A percentile compares a stretch with the other conserved stretches of the same genome.
These are phyloP conservation scores for Murina feae DNA, from an alignment of 2,113 vertebrate species.

Conservation along the genomic window DNA sequence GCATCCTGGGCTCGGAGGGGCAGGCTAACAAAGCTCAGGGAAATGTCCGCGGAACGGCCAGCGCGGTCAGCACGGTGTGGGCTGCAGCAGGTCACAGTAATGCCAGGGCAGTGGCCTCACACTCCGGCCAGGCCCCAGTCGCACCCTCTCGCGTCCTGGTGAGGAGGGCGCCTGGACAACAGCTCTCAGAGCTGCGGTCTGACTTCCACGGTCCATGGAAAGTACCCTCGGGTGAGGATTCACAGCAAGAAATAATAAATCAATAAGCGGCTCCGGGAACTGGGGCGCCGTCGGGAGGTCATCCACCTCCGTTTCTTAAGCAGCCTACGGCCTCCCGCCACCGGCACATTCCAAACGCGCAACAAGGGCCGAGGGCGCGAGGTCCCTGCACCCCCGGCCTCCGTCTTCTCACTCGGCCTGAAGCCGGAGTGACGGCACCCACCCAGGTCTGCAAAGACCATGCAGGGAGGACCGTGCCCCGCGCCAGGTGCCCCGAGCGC, in stretches of 20 bases:
- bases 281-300: neutral
- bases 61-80: neutral
- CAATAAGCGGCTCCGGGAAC: neutral
- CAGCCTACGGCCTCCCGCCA: neutral
- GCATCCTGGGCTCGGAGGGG: neutral
- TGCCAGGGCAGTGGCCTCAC: neutral
- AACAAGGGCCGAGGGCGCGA: neutral
- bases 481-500: neutral
- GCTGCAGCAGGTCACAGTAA: neutral
- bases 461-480: neutral
- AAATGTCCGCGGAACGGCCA: neutral
- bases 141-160: neutral
- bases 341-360: neutral
- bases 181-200: fast-evolving
- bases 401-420: neutral
- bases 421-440: neutral
- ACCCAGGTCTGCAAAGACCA: neutral
- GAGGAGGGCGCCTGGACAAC: neutral
- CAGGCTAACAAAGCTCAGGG: neutral
- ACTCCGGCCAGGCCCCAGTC: neutral
- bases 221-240: no score
- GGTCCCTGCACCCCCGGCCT: neutral
- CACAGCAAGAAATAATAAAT: no score
- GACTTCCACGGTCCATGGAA: no score
- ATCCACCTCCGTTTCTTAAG: neutral